phyloP scores from a whole-genome alignment of 2,888 invertebrate genomes.

The Prosopocoilus inquinatus region DNA sequence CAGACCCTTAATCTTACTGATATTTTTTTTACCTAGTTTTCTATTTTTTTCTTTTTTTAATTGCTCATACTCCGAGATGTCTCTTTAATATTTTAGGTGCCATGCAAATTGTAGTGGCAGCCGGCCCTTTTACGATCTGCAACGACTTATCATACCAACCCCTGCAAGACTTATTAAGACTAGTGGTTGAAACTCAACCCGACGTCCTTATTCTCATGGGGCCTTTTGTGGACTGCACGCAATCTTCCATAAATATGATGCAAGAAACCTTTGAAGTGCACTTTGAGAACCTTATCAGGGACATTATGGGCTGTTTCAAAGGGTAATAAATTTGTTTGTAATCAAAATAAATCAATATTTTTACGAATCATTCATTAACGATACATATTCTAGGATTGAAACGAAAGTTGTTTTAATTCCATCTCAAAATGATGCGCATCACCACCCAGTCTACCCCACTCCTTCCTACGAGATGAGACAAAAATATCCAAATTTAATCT shows the following conservation, averaged over 20 bases:
- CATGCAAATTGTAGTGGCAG: slow-evolving; percentile 69
- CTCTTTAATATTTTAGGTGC: too few relatives aligned
- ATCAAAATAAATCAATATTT: not conserved
- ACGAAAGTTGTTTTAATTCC: slow-evolving; percentile 69
- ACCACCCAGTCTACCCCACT: slow-evolving; percentile 80
- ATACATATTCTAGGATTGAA: slow-evolving; percentile 6
- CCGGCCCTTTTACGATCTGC: slow-evolving; percentile 80
- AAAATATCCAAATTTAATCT: slow-evolving; percentile 61
- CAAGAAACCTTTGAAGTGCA: slow-evolving; percentile 70
- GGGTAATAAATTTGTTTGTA: slow-evolving; percentile 4
- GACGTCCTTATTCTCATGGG: slow-evolving; percentile 81
- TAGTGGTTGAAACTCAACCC: slow-evolving; percentile 67
- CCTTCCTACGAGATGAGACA: slow-evolving; percentile 65
- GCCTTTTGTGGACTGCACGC: slow-evolving; percentile 76
- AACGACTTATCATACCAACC: slow-evolving; percentile 80
- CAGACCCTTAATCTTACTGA: too few relatives aligned
- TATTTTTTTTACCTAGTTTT: too few relatives aligned
- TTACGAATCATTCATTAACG: not conserved
- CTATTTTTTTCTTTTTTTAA: not conserved
- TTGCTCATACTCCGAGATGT: too few relatives aligned
- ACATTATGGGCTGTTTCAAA: slow-evolving; percentile 53
- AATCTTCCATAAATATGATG: slow-evolving; percentile 59
- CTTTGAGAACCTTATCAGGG: slow-evolving; percentile 70
- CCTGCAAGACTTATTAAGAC: slow-evolving; percentile 69
- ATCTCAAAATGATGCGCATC: slow-evolving; percentile 74